A percentile compares a stretch with the other conserved stretches of the same genome.
phyloP scores from a whole-genome alignment of 2,888 invertebrate species.

The Folsomia candida region DNA sequence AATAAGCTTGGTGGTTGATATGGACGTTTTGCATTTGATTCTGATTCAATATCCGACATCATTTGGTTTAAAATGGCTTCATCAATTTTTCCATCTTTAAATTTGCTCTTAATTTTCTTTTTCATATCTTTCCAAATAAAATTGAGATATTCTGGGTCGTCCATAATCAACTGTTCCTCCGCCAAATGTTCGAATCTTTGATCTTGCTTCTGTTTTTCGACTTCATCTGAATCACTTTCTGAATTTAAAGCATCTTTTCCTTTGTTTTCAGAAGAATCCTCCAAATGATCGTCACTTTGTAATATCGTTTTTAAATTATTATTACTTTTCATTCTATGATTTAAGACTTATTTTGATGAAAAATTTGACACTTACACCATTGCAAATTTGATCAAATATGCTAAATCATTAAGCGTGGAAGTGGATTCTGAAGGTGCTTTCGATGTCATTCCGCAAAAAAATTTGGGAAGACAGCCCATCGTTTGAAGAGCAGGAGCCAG shows the following conservation, averaged over 20 bases:
- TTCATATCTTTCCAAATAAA: constrained; percentile 22
- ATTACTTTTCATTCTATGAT: too few relatives aligned
- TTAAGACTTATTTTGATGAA: too few relatives aligned
- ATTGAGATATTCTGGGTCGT: constrained; percentile 28
- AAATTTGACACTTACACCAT: constrained; percentile 29
- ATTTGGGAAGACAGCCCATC: constrained; percentile 41
- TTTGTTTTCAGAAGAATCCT: constrained; percentile 1
- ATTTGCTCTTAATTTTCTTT: constrained; percentile 1
- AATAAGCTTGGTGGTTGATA: not conserved
- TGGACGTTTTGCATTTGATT: not conserved
- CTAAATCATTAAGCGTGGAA: constrained; percentile 31
- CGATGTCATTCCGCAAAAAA: constrained; percentile 39
- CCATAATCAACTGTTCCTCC: constrained; percentile 32
- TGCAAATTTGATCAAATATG: constrained; percentile 37
- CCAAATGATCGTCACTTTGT: not conserved
- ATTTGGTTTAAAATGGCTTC: not conserved
- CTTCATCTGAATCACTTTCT: not conserved
- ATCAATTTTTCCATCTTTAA: constrained; percentile 7
- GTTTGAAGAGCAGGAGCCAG: constrained; percentile 38
- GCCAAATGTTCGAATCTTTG: constrained; percentile 28
- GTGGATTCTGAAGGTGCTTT: constrained; percentile 27
- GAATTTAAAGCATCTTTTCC: constrained; percentile 27
- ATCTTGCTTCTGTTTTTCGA: constrained; percentile 17
- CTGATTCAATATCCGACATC: not conserved
- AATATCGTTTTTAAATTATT: constrained; percentile 7